Base-by-base conservation (phyloP, 2,888 invertebrate genomes). In the Gnatocerus cornutus region DNA sequence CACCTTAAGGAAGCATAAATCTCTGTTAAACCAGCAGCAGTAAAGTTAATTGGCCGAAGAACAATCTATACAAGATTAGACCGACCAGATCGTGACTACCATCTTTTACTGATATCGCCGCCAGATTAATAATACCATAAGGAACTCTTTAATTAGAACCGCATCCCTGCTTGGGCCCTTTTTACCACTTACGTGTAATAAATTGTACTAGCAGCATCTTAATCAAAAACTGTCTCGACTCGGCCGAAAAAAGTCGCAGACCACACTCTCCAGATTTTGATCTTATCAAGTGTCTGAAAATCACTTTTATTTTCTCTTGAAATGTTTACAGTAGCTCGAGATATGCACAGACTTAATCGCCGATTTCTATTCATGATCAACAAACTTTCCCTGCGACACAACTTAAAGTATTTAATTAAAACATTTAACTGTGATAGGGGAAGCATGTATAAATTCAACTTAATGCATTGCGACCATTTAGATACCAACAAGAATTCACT, bases 1-100 rank as follows among this genome's bases (percentile, higher is more conserved):
- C 81, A 80, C 81, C 81, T 81, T 77, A 79, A 79, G 78, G 81
- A 80, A 77, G 77, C 77, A 81, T 82, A 81, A 81, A 82, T 82
- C 79, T 79, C 76, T 69, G 68, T 69, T 68, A 71, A 77, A 81
- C 76, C 78, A 77, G 80, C 80, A 78, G 80, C 78, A 79, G 79
- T 74, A 79, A 76, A 78, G 79, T 81, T 82, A 82, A 82, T 82
- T 82, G 81, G 80, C 78, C 77, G 71, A 77, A 76, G 78, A 80
- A 80, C 81, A 81, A 81, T 80, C 80, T 79, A 73, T 75, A 77
- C 77, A 73, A 76, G 77, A 79, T 77, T 77, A 76, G 77, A 73
- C 74, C 73, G 71, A 72, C 74, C 73, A 73, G 75, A 78, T 79
- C 79, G 79, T 79, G 79, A 79, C 79, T 73, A 72, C 72, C 70